phyloP scores from a whole-genome alignment of 2,797 vertebrate genomes.

The Nyctibius grandis region DNA sequence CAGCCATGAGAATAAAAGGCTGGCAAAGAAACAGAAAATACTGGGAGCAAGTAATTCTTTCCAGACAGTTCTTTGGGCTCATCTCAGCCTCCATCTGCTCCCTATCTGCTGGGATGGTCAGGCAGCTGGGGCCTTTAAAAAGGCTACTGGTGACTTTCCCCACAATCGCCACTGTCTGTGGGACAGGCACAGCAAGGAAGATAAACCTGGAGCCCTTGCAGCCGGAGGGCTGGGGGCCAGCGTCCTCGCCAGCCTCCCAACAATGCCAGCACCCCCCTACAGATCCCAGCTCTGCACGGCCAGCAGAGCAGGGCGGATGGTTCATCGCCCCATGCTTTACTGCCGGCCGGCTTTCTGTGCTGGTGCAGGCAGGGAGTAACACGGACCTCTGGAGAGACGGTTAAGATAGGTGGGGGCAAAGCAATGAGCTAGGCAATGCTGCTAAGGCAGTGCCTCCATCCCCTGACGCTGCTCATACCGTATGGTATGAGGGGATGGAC shows the following conservation, averaged over 20 bases:
- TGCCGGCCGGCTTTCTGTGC: not conserved
- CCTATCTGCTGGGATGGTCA: not conserved
- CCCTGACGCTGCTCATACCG: not conserved
- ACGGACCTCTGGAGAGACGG: not conserved
- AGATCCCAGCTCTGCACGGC: not conserved
- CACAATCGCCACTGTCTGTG: not conserved
- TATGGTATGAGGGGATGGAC: accelerated
- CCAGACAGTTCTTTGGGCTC: constrained; percentile 18
- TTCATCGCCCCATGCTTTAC: not conserved
- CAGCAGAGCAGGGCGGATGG: not conserved
- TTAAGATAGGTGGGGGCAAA: not conserved
- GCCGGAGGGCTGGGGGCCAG: not conserved
- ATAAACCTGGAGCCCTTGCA: not conserved
- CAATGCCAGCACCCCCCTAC: not conserved
- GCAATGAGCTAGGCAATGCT: not conserved
- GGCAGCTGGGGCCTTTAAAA: constrained; percentile 14
- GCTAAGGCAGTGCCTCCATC: not conserved
- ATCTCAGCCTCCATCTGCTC: constrained; percentile 6
- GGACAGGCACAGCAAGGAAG: not conserved
- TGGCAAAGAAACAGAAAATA: constrained; percentile 35
- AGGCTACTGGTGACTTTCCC: not conserved
- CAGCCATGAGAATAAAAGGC: constrained; percentile 28
- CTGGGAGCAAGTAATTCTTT: constrained; percentile 33
- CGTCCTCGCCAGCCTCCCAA: not conserved
- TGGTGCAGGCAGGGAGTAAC: not conserved